Base-by-base conservation (phyloP, 2,113 vertebrate genomes). In the Oryzias javanicus region DNA sequence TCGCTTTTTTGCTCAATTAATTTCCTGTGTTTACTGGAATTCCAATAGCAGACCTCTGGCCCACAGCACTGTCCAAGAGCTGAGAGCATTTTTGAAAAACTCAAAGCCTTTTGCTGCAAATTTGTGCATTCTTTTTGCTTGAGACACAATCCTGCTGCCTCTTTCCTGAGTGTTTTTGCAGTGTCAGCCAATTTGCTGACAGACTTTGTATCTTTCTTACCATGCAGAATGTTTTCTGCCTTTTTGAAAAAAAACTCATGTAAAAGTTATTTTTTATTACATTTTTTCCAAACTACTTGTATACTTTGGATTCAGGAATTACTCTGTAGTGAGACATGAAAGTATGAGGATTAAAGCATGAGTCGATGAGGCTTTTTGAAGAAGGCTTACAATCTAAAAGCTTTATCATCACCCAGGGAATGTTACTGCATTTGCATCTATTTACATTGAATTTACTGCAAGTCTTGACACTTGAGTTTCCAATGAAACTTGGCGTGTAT, bases 21-120 rank as follows among this genome's bases (percentile, higher is more conserved):
- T 85, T 82, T 78, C 70, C 76, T 70, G 64, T 83, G 74, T 84
- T 84, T 82, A 75, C 72, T 72, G 72, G 76, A 83, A 74, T 87
- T 74, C 48, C 73, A 73, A 64, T 73, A 56, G 57, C 67, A 55
- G 62, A 80, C 75, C 35, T 45, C 42, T 80, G 56, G 72, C 59
- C 57, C 68, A 48, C 22, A 53, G 58, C 47, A 19, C 20, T 67
- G 51, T 81, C 76, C 70, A 74, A 76, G 47, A 75, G 25, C 60
- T 15, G n/a, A 56, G 58, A 44, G 24, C 24, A 27, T 63, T 76
- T 24, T 65, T 51, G 53, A 70, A 52, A 59, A 77, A 60, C 61
- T 54, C 79, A 18, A 49, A 59, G 74, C 53, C 25, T 50, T 74
- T 74, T 84, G 63, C 76, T 57, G 59, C 69, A 71, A 49, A 44